Percentiles rank a stretch among this genome's conserved stretches.
These are phyloP conservation scores for Pyrgilauda ruficollis DNA, from an alignment of 2,113 vertebrate species.

Conservation along the genomic window DNA sequence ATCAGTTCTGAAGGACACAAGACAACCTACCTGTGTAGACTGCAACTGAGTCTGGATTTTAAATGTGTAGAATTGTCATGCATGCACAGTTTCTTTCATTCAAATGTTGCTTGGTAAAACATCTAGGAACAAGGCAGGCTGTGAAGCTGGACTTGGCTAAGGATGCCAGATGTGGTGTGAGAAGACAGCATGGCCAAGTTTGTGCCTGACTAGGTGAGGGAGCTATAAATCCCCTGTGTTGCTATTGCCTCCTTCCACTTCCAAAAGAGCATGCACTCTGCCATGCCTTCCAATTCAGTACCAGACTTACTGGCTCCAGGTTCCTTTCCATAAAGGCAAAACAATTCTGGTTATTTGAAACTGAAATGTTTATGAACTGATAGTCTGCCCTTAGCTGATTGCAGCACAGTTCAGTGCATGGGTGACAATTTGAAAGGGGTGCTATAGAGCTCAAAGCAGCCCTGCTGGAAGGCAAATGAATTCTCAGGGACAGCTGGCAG, in stretches of 20 bases:
- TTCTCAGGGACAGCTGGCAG: neutral
- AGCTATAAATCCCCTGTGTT: neutral
- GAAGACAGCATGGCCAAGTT: neutral
- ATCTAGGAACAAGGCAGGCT: neutral
- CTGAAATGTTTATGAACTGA: neutral
- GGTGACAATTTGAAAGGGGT: neutral
- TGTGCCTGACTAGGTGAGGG: neutral
- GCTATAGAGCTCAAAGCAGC: neutral
- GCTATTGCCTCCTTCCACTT: neutral
- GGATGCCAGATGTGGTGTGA: neutral
- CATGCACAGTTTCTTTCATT: neutral
- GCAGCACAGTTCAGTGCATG: neutral
- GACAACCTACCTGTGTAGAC: neutral
- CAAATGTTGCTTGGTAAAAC: neutral
- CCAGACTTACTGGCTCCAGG: neutral
- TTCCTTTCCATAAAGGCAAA: neutral
- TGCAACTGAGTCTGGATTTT: neutral
- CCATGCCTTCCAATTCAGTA: rapidly evolving
- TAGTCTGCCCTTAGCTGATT: neutral
- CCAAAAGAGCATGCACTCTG: neutral
- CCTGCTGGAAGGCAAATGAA: neutral
- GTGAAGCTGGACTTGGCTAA: neutral
- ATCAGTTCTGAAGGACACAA: rapidly evolving
- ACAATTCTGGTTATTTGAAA: neutral
- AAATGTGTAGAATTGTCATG: neutral